Evolutionary conservation across 2,113 vertebrate species (phyloP).

Genomic region (Ciconia boyciana): DNA sequence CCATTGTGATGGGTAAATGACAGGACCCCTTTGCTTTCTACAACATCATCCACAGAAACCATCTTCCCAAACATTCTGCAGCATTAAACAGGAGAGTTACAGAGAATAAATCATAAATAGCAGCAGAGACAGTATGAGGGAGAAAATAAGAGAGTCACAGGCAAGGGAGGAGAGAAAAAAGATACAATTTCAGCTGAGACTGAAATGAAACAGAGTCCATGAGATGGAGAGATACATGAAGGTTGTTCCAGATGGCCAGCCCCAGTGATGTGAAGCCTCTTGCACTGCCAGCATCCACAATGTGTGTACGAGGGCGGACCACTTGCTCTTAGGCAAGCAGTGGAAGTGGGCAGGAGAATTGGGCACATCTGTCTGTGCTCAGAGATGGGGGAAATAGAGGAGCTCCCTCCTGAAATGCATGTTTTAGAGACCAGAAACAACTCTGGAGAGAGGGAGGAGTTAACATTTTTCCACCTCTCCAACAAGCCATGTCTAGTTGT

Average conservation of each 20-base stretch:
- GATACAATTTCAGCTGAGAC: background rate
- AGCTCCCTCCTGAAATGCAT: background rate
- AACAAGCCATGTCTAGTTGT: background rate
- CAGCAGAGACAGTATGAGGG: background rate
- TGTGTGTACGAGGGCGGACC: background rate
- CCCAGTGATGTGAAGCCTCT: background rate
- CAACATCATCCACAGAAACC: background rate
- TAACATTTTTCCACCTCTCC: background rate
- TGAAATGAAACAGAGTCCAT: background rate
- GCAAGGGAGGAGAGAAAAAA: background rate
- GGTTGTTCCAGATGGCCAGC: background rate
- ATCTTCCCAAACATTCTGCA: background rate
- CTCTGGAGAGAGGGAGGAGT: background rate
- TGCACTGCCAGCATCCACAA: background rate
- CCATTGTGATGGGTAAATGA: background rate
- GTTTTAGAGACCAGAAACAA: background rate
- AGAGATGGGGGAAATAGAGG: background rate
- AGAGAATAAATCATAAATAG: constrained; percentile 34
- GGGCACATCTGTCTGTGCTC: background rate
- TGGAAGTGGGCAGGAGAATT: background rate
- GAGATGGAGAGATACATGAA: background rate
- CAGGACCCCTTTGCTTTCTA: background rate
- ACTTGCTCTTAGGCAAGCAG: background rate
- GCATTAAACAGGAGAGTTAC: background rate
- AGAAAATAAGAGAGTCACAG: background rate